These are phyloP conservation scores for Zoroaster sp. DNA, from an alignment of 53 echinoderm and acorn worm species.

Conservation along the genomic window DNA sequence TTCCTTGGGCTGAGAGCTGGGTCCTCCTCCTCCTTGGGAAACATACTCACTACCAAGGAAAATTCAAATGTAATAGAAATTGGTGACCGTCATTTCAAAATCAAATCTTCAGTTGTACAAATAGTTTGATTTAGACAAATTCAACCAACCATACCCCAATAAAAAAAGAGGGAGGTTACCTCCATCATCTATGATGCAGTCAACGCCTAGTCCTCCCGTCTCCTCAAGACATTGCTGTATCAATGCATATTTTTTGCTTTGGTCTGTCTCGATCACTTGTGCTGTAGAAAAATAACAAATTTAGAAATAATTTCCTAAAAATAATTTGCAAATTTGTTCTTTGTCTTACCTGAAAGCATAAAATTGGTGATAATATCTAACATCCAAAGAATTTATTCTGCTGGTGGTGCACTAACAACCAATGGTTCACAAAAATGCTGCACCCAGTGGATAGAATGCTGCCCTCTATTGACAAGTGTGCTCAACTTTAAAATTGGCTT, in stretches of 20 bases:
- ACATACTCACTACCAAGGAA: constrained; percentile 78
- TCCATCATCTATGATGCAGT: constrained; percentile 88
- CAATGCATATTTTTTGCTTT: constrained; percentile 79
- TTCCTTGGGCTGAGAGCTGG: neutral
- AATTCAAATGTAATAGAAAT: neutral
- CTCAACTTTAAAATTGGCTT: no score
- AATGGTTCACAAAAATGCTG: no score
- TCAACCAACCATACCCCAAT: no score
- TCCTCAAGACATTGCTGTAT: constrained; percentile 90
- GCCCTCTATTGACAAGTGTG: no score
- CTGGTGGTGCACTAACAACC: no score
- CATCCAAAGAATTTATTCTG: no score
- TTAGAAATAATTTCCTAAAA: neutral
- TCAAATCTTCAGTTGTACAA: neutral
- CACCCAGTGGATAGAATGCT: no score
- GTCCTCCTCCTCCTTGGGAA: constrained; percentile 82
- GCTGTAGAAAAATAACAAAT: constrained; percentile 38
- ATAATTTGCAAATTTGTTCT: neutral
- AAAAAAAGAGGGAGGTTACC: no score
- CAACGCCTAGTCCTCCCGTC: constrained; percentile 94
- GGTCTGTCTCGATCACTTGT: constrained; percentile 79
- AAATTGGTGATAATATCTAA: no score
- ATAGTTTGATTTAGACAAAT: no score
- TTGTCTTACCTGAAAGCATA: neutral
- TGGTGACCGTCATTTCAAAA: neutral